Base-by-base conservation (phyloP, 2,888 invertebrate genomes). In the Stenolophus ochropezus region DNA sequence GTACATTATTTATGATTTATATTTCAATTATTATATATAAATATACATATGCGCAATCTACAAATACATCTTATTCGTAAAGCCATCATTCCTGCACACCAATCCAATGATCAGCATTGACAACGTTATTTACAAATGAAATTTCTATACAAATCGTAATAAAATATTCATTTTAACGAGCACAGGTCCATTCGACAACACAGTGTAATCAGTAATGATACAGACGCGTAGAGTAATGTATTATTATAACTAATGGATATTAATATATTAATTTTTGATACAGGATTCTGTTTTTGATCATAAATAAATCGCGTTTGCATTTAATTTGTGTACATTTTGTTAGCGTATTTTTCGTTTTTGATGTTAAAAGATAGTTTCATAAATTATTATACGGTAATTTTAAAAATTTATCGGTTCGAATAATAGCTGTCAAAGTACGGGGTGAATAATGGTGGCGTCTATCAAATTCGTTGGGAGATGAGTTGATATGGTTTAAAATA, bases 401-500 rank as follows among this genome's bases (percentile, higher is more conserved):
- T 16, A 73, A 73, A 73, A 73, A 73, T 73, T 73, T 73, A 73
- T 73, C 73, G 47, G 21, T 73, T 73, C 23, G 16, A 73, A 73
- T 73, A 73, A 73, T 49, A 14, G 47, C 23, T 73, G 73, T 73
- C 73, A 23, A 49, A 73, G 1, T 16, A 8, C 14, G 3, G n/a
- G 8, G n/a, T 73, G 73, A 73, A 73, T 73, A 49, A 73, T 73
- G 49, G 21, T 33, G 49, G 5, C 23, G 73, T 73, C 73, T 73
- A 73, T 73, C 73, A 73, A 47, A 20, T 47, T 71, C 61, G 42
- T 42, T 49, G 49, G 14, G 18, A 49, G 73, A 23, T 71, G 16
- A 71, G 65, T 27, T 27, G 69, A 69, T 69, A 69, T 65, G 65
- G n/a, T 69, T 73, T 73, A 73, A 73, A 73, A 73, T 73, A 73